Percentiles rank a stretch among this genome's conserved stretches.
These are phyloP conservation scores for Apostichopus japonicus DNA, from an alignment of 35 echinoderm and acorn worm genomes.

Conservation along the genomic window DNA sequence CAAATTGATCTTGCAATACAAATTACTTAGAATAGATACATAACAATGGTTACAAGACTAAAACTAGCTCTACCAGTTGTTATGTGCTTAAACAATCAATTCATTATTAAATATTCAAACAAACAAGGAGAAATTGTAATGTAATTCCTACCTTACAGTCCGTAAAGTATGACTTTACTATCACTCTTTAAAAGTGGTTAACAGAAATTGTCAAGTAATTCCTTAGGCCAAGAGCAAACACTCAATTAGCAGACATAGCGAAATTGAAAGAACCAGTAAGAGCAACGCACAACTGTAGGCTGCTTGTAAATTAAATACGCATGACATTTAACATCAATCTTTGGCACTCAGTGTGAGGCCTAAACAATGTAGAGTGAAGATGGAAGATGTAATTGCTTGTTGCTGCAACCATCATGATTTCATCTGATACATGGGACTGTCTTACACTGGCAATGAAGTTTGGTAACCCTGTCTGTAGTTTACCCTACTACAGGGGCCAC, in stretches of 20 bases:
- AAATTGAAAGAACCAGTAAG: not conserved
- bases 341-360: conserved; percentile 1
- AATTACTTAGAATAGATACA: no score
- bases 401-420: not conserved
- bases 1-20: no score
- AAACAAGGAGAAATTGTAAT: no score
- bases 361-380: not conserved
- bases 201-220: no score
- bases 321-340: conserved; percentile 35
- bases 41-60: no score
- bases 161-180: no score
- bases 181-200: no score
- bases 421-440: not conserved
- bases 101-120: no score
- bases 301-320: not conserved
- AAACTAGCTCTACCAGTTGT: no score
- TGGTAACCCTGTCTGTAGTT: not conserved
- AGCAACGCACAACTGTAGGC: not conserved
- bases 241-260: not conserved
- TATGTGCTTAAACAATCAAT: no score
- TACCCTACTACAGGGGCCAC: not conserved
- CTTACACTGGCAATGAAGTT: not conserved
- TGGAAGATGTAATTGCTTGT: not conserved
- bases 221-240: no score
- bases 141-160: no score